phyloP scores from a whole-genome alignment of 2,888 invertebrate genomes.

The Drosophila rellima region DNA sequence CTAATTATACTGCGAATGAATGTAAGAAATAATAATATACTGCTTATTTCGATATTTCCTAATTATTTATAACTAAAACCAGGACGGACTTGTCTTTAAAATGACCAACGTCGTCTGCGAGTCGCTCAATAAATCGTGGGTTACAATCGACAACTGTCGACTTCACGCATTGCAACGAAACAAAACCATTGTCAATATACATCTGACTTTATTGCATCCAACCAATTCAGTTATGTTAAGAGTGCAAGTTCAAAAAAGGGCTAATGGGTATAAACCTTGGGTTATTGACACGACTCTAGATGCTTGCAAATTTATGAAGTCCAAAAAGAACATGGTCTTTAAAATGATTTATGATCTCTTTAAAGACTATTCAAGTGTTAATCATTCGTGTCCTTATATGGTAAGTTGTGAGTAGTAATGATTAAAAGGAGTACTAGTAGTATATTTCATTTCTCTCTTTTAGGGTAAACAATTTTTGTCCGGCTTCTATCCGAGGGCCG shows the following conservation, averaged over 20 bases:
- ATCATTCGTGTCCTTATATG: slow-evolving; percentile 42
- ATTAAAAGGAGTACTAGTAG: no score
- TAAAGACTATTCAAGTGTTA: slow-evolving; percentile 17
- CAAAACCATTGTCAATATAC: slow-evolving; percentile 15
- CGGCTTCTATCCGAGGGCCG: slow-evolving; percentile 18
- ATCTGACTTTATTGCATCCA: not conserved
- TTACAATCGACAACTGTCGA: slow-evolving; percentile 16
- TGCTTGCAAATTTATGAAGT: slow-evolving; percentile 23
- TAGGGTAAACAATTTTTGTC: slow-evolving; percentile 13
- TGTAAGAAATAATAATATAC: not conserved
- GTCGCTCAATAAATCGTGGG: slow-evolving; percentile 29
- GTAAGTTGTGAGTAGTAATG: slow-evolving; percentile 19
- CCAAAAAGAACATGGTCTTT: not conserved
- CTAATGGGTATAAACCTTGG: slow-evolving; percentile 40
- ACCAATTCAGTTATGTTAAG: not conserved
- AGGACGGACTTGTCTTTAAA: slow-evolving; percentile 26
- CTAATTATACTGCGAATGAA: not conserved
- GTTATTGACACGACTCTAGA: slow-evolving; percentile 13
- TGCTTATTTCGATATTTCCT: no score
- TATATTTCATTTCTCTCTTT: not conserved
- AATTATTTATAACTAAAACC: not conserved
- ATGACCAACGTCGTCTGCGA: slow-evolving; percentile 37
- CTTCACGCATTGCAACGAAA: slow-evolving; percentile 23
- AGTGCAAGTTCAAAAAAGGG: slow-evolving; percentile 20
- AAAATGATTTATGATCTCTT: slow-evolving; percentile 16